phyloP scores from a whole-genome alignment of 2,888 invertebrate genomes.

The Drosophila acutilabella region DNA sequence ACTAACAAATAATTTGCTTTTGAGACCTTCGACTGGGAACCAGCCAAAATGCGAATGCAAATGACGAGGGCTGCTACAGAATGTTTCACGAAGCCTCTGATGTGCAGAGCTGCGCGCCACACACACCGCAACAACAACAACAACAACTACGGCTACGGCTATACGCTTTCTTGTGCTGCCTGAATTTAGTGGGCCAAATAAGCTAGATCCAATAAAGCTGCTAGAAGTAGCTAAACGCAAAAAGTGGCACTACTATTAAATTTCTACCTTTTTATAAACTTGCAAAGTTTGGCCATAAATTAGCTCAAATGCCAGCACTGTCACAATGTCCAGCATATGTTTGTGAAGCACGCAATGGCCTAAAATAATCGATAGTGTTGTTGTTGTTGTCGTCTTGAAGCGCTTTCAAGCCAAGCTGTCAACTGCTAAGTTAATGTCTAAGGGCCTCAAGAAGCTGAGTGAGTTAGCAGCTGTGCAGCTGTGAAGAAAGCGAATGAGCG shows the following conservation, averaged over 20 bases:
- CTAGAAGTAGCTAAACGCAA: too few species aligned
- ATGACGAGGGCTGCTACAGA: conserved; percentile 52
- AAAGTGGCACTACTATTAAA: too few species aligned
- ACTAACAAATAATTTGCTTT: conserved; percentile 60
- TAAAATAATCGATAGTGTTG: conserved; percentile 63
- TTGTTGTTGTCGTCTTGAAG: conserved; percentile 18
- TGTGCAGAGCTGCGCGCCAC: conserved; percentile 49
- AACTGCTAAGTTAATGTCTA: conserved; percentile 44
- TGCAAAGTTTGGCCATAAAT: too few species aligned
- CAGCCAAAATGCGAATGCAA: conserved; percentile 80
- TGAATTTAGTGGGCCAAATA: background rate
- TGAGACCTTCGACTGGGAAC: conserved; percentile 34
- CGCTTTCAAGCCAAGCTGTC: conserved; percentile 47
- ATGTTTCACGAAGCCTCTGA: conserved; percentile 66
- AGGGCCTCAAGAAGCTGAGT: conserved; percentile 17
- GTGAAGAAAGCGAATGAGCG: background rate
- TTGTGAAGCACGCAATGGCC: too few species aligned
- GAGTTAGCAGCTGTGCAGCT: conserved; percentile 9
- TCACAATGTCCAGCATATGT: too few species aligned
- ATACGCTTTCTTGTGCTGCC: too few species aligned
- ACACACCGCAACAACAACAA: conserved; percentile 17
- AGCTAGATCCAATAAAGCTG: background rate
- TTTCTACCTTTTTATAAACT: too few species aligned
- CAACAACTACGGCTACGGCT: conserved; percentile 3
- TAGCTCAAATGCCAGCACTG: too few species aligned